Base-by-base conservation (phyloP, 1,140 invertebrate species). In the Saccostrea glomerata region DNA sequence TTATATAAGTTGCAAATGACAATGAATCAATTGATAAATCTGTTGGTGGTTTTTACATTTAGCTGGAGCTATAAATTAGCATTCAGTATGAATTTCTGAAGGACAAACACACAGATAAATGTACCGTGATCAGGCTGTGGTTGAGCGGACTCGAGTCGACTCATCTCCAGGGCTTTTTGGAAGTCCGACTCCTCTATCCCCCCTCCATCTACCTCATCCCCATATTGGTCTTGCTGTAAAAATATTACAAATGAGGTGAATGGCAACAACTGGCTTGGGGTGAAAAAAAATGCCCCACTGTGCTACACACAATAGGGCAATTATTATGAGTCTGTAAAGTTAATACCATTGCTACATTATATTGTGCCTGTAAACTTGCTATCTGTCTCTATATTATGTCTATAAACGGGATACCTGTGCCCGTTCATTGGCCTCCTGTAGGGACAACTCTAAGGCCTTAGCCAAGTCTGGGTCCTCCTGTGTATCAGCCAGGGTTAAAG, bases 361-460 rank as follows among this genome's bases (percentile, higher is more conserved):
- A 36, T 0, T 36, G 30, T 47, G 47, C 9, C 47, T 47, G 47
- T 47, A 47, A 77, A 77, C 47, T 25, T 58, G 12, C 12, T 77
- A 89, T 86, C 88, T 89, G 88, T 17, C 30, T 36, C 0, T 36
- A 36, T 36, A 36, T 36, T 36, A 36, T 47, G 47, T 47, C 47
- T 47, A 9, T 47, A 47, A 77, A 77, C 47, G 9, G 25, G 12
- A n/a, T 77, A 89, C 88, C 88, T 89, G 88, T 17, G 82, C 66
- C n/a, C 86, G 82, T 9, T 89, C 86, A 73, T 89, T 88, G 17
- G 89, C 85, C 60, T 90, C 88, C 15, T 89, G 88, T 40, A 91
- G 82, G 87, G 89, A 90, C 5, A 91, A 85, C 88, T 91, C 89
- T 36, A 91, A 36, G 40, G 89, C 90, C 47, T 88, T 83, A n/a